phyloP scores from a whole-genome alignment of 2,113 vertebrate genomes.

The Tragulus kanchil region DNA sequence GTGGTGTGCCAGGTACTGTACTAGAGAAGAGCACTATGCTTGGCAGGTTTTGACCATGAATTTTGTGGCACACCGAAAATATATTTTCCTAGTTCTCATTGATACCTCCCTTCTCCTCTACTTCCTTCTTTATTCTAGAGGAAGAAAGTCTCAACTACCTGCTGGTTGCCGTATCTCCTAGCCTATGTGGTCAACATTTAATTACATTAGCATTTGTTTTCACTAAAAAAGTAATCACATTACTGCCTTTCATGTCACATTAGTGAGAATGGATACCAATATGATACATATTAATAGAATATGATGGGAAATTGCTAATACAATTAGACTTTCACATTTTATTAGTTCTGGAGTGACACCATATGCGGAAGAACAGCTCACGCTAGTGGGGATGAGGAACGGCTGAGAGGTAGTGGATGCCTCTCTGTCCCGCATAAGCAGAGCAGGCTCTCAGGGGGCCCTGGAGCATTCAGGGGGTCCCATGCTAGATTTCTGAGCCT shows the following conservation, averaged over 20 bases:
- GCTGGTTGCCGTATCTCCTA: background rate
- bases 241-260: slow-evolving; percentile 90
- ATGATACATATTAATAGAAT: slow-evolving; percentile 90
- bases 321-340: slow-evolving; percentile 91
- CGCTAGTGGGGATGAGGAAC: background rate
- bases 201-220: slow-evolving; percentile 81
- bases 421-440: background rate
- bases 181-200: slow-evolving; percentile 71
- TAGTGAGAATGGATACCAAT: slow-evolving; percentile 89
- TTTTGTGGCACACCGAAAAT: background rate
- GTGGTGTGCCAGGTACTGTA: background rate
- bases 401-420: background rate
- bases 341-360: slow-evolving; percentile 88
- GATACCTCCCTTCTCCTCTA: background rate
- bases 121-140: background rate
- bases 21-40: background rate
- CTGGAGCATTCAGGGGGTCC: background rate
- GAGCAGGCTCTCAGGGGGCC: background rate
- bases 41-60: background rate
- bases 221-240: slow-evolving; percentile 89
- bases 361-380: slow-evolving; percentile 75
- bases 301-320: slow-evolving; percentile 91
- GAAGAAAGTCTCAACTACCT: slow-evolving; percentile 26
- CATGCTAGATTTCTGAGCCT: background rate
- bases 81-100: slow-evolving; percentile 1